Evolutionary conservation across 1,140 invertebrate genomes (phyloP), one percentile per base, ranked within the genome.

Genomic region (Zelostemma sp.): DNA sequence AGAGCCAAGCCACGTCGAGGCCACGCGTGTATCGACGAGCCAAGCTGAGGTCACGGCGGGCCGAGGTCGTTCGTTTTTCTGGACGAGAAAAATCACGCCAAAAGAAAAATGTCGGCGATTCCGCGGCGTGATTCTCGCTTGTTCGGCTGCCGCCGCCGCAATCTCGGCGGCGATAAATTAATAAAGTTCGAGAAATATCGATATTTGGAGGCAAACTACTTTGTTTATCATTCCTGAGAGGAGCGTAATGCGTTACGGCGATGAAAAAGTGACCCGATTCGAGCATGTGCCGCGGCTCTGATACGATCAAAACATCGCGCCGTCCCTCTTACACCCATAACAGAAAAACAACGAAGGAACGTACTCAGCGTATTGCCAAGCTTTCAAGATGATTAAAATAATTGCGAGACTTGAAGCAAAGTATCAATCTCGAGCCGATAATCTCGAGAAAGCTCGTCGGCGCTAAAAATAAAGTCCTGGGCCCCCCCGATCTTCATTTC

Each of bases 51-150:
- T 68, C 58, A 73, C 66, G 59, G 40, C 59, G 60, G 59, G 63
- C 63, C 60, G 71, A 63, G 63, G 63, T 61, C 67, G 49, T 67
- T 61, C 67, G 53, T 73, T 61, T 35, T 73, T 58, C 56, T 68
- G 48, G 41, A 65, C 49, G 57, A 65, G 61, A 65, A 72, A 65
- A 68, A 72, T 72, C 60, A 61, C 60, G 58, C 56, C 41, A 14
- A 28, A 54, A 63, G 69, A 68, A 72, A 68, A 68, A 59, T 68
- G 56, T 49, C 2, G 47, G 45, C 38, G 45, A 67, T 62, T 67
- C 56, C 54, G 40, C 59, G 58, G 53, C 63, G 55, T 66, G 63
- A 72, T 60, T 63, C n/a, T n/a, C n/a, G n/a, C n/a, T n/a, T n/a
- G n/a, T n/a, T n/a, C n/a, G n/a, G n/a, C n/a, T n/a, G n/a, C 21